These are phyloP conservation scores for Coelinius sp. DNA, from an alignment of 2,888 invertebrate species.

Conservation along the genomic window DNA sequence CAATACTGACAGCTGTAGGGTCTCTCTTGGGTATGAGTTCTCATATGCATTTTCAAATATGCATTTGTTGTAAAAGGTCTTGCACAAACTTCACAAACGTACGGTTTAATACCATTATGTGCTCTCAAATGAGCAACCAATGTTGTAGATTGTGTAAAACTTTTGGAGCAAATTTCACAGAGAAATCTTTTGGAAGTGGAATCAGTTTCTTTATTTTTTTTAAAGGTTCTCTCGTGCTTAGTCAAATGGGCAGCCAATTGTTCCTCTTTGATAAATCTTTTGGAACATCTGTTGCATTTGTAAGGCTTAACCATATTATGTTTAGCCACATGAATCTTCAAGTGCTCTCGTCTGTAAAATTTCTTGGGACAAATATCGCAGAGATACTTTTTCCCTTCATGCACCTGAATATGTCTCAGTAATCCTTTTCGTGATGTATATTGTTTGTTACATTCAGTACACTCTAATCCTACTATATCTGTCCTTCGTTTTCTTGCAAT, in stretches of 20 bases:
- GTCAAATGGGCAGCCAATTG: conserved; percentile 65
- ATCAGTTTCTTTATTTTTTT: conserved; percentile 65
- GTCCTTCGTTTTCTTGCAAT: conserved; percentile 64
- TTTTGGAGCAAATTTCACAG: conserved; percentile 68
- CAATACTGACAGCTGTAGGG: conserved; percentile 69
- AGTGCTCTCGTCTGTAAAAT: conserved; percentile 66
- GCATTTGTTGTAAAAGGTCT: conserved; percentile 68
- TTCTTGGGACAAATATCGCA: conserved; percentile 70
- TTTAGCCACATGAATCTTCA: conserved; percentile 68
- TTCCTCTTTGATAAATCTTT: conserved; percentile 68
- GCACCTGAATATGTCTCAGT: conserved; percentile 65
- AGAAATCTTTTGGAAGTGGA: conserved; percentile 64
- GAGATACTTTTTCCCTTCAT: conserved; percentile 68
- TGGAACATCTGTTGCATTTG: conserved; percentile 66
- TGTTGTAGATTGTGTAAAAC: conserved; percentile 68
- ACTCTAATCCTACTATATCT: conserved; percentile 67
- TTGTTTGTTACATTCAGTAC: conserved; percentile 67
- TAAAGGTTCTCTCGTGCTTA: conserved; percentile 65
- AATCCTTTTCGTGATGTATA: conserved; percentile 67
- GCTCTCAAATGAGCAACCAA: conserved; percentile 66
- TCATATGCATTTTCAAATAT: conserved; percentile 69
- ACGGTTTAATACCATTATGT: conserved; percentile 68
- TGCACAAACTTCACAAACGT: conserved; percentile 67
- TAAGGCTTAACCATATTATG: conserved; percentile 69
- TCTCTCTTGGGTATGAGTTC: conserved; percentile 67